Evolutionary conservation across 2,797 vertebrate species (phyloP), one percentile per base, ranked within the genome.

Genomic region (Argya squamiceps): DNA sequence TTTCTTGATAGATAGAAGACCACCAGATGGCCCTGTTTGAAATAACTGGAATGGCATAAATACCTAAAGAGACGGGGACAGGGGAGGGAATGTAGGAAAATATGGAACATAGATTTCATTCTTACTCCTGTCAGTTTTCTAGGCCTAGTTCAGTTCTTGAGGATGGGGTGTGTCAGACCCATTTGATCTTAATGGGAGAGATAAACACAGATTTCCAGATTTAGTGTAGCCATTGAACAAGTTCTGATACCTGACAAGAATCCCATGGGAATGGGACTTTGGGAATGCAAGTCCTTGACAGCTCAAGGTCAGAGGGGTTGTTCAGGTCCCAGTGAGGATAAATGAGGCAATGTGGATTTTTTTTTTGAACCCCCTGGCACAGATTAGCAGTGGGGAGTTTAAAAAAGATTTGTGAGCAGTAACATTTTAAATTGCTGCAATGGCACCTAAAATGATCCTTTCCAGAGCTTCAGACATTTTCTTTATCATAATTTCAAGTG

Each of bases 241-340:
- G 10, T 67, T 67, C 11, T 32, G 50, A 19, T 4, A 43, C 12
- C 12, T 37, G 18, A 15, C 30, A n/a, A 2, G 22, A 55, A 50
- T 55, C 30, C 36, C 3, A 8, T 15, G 15, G 32, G 29, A 9
- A 0, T 11, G 22, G 32, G 1, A 6, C 10, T 46, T 37, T 17
- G 26, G 37, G 6, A 41, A 27, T 7, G 14, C 0, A 1, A 12
- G 27, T 29, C 16, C 2, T 2, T 11, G 24, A 5, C 17, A 16
- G 41, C 24, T 50, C 27, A 20, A 3, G 47, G 27, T 58, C 36
- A 32, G 16, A 34, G 27, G 21, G 17, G 17, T n/a, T n/a, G 6
- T 17, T 89, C 50, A 71, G 26, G 36, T 50, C 67, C 32, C 46
- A 49, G 15, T 17, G 46, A 89, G 58, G 37, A 36, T 50, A 36